Base-by-base conservation (phyloP, 1,140 invertebrate species). In the Heliconius himera region DNA sequence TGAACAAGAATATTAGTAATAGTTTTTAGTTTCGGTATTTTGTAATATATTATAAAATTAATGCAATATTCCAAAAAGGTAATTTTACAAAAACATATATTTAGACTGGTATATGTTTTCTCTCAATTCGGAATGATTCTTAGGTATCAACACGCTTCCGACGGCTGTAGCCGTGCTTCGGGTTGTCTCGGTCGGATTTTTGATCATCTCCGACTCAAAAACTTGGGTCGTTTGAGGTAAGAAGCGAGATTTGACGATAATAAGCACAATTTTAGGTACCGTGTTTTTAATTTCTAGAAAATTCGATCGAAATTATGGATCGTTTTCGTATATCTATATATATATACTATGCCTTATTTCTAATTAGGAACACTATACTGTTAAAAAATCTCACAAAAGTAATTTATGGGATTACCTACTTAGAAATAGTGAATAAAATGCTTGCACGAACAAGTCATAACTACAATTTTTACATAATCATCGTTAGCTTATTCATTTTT, bases 141-240 rank as follows among this genome's bases (percentile, higher is more conserved):
- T 94, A 94, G 92, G 92, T 94, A 93, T 83, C 92, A 92, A 81
- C 88, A 89, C 81, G 87, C 89, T 80, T 89, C 90, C 70, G 91
- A 94, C 89, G 90, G 90, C 88, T 92, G 92, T 83, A 88, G 87
- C 87, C 89, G 89, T 86, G 87, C 88, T 70, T 84, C 88, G 84
- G 88, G 90, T 94, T 92, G 90, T 92, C 88, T 94, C 87, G 90
- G 88, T 90, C 90, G 90, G 74, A 88, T 92, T 85, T 88, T 93
- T 90, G 88, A 90, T 88, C 91, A 89, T 79, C 91, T 93, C 79
- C 91, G 90, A 83, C 86, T 93, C 92, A 94, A 94, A 94, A 94
- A 91, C 88, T 88, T 93, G 89, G 88, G 88, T 92, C 91, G 88
- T 85, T 89, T 89, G 88, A 93, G 92, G 92, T 94, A 94, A 94